Base-by-base conservation (phyloP, 2,113 vertebrate species). In the Oreochromis spilurus region DNA sequence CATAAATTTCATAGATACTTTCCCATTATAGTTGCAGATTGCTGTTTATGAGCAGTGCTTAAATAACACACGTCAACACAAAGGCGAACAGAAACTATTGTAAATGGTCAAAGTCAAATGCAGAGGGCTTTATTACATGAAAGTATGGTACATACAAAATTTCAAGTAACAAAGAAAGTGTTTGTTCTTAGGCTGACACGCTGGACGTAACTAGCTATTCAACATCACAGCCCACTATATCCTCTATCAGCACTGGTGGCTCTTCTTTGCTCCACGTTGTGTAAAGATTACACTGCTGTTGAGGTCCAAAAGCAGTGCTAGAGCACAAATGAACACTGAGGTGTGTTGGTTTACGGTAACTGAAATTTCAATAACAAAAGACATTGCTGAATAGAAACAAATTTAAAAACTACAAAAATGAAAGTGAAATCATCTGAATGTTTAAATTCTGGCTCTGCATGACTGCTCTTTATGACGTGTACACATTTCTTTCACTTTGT, bases 41-140 rank as follows among this genome's bases (percentile, higher is more conserved):
- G 31, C 31, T 78, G 17, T 40, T 48, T 75, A 12, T 77, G 31
- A 54, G 3, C 67, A 24, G 7, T 53, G 29, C 3, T 67, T 84
- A 13, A 79, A 81, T n/a, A 65, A 58, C 26, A 81, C 11, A 67
- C 4, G 21, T 72, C 10, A 29, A 75, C 50, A 87, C 24, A 86
- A 82, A 53, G 12, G 12, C 1, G 1, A 16, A 48, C 14, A 48
- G 40, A 12, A 81, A 86, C 11, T 79, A 70, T 9, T 52, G 9
- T 6, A 55, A 79, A 62, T 7, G 17, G 29, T 80, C 34, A 84
- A 88, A 90, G 57, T 94, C 92, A 96, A 96, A 96, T 95, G 93
- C 85, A 94, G 91, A 94, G 90, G 92, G 86, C 79, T 96, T 96
- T 96, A 96, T 95, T 96, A 84, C 90, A 94, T 92, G 89, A 91